phyloP scores from a whole-genome alignment of 2,113 vertebrate species.

The Cebus imitator region DNA sequence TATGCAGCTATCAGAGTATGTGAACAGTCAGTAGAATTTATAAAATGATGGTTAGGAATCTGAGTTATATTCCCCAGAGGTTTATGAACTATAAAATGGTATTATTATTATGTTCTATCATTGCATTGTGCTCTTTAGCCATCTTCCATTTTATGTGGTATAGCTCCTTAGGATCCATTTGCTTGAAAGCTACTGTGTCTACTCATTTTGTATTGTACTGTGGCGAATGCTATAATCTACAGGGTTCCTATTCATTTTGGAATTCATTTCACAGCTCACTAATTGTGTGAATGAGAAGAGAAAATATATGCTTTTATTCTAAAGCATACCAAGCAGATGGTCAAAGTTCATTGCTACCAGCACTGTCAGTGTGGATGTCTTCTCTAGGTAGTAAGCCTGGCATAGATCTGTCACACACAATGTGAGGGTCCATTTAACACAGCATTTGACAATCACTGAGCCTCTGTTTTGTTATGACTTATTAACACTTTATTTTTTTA shows the following conservation, averaged over 20 bases:
- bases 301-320: constrained; percentile 81
- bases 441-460: constrained; percentile 3
- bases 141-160: constrained; percentile 78
- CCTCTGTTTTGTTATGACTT: constrained; percentile 56
- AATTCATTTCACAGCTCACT: constrained; percentile 89
- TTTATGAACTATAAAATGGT: constrained; percentile 43
- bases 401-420: constrained; percentile 48
- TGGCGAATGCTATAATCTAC: constrained; percentile 80
- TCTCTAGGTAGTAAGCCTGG: constrained; percentile 60
- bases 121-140: not conserved
- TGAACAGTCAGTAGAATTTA: constrained; percentile 12
- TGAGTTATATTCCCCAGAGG: constrained; percentile 19
- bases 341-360: constrained; percentile 64
- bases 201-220: constrained; percentile 80
- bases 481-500: constrained; percentile 46
- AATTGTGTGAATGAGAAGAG: constrained; percentile 83
- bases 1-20: not conserved
- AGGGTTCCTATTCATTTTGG: constrained; percentile 84
- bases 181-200: constrained; percentile 74
- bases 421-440: constrained; percentile 64
- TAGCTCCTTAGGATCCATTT: constrained; percentile 79
- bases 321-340: constrained; percentile 82
- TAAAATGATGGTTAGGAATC: constrained; percentile 33
- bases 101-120: not conserved
- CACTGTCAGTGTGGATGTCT: constrained; percentile 53